These are phyloP conservation scores for Yponomeuta evonymella DNA, from an alignment of 2,888 invertebrate species.

Conservation along the genomic window DNA sequence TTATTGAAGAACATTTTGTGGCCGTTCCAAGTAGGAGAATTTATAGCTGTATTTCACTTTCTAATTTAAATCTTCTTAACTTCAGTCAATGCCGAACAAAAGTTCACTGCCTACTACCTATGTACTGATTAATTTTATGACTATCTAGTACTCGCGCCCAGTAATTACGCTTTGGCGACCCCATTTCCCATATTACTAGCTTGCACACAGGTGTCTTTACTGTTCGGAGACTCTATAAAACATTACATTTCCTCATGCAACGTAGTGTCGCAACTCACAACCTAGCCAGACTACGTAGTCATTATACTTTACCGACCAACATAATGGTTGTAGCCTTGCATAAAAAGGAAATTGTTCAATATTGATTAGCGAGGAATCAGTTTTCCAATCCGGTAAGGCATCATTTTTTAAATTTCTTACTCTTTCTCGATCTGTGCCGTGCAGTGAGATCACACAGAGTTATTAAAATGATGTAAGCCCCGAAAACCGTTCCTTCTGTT, in stretches of 20 bases:
- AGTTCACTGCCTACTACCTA: not conserved
- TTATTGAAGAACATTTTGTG: too few species aligned
- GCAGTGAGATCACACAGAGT: too few species aligned
- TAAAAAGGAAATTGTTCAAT: not conserved
- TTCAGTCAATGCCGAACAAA: constrained; percentile 7
- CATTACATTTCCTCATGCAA: not conserved
- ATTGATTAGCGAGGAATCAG: not conserved
- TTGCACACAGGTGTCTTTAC: not conserved
- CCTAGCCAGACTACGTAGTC: not conserved
- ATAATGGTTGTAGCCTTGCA: not conserved
- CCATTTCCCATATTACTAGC: not conserved
- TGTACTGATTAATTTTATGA: not conserved
- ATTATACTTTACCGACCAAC: not conserved
- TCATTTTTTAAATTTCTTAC: too few species aligned
- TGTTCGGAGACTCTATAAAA: not conserved
- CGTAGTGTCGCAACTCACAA: not conserved
- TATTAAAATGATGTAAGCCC: too few species aligned
- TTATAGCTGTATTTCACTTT: not conserved
- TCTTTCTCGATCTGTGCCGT: too few species aligned
- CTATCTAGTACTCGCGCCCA: not conserved
- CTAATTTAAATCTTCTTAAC: not conserved
- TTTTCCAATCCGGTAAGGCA: not conserved
- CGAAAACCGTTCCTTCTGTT: too few species aligned
- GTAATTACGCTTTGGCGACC: not conserved
- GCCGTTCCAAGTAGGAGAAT: not conserved